These are phyloP conservation scores for Arenicola marina DNA, from an alignment of 2,888 invertebrate species.

Conservation along the genomic window DNA sequence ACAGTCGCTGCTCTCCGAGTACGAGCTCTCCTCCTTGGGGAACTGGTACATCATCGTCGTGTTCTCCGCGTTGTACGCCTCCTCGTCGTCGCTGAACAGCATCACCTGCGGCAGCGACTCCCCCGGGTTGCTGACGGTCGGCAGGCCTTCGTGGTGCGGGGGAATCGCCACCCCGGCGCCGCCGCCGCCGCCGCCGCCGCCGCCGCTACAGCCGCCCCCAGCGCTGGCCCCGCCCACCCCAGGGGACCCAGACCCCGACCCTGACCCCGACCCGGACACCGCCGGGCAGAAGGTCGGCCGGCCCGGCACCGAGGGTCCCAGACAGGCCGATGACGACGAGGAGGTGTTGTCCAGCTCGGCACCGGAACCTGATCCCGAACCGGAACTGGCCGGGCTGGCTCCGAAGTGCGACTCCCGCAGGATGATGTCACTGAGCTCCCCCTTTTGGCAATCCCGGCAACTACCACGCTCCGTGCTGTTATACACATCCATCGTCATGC, in stretches of 20 bases:
- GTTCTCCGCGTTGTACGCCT: constrained; percentile 42
- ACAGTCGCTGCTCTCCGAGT: constrained; percentile 59
- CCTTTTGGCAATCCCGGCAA: constrained; percentile 59
- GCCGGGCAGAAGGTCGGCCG: too few relatives aligned
- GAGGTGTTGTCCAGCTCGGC: too few relatives aligned
- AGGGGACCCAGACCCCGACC: not conserved
- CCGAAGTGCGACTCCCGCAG: constrained; percentile 48
- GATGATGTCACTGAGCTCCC: constrained; percentile 54
- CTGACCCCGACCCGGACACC: too few relatives aligned
- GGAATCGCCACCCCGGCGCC: too few relatives aligned
- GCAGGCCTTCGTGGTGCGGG: not conserved
- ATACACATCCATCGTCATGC: constrained; percentile 35
- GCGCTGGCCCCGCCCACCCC: constrained; percentile 29
- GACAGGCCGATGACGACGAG: too few relatives aligned
- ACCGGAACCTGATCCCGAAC: too few relatives aligned
- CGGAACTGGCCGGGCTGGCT: not conserved
- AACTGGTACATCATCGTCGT: constrained; percentile 46
- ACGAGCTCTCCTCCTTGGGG: constrained; percentile 56
- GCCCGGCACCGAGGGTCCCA: constrained; percentile 26
- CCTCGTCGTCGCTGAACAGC: constrained; percentile 44
- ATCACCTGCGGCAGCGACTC: not conserved
- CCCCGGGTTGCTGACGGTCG: not conserved
- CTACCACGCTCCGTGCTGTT: constrained; percentile 59
- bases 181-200: too few relatives aligned
- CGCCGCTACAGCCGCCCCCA: too few relatives aligned